These are phyloP conservation scores for Automeris io DNA, from an alignment of 2,888 invertebrate genomes.

Conservation along the genomic window DNA sequence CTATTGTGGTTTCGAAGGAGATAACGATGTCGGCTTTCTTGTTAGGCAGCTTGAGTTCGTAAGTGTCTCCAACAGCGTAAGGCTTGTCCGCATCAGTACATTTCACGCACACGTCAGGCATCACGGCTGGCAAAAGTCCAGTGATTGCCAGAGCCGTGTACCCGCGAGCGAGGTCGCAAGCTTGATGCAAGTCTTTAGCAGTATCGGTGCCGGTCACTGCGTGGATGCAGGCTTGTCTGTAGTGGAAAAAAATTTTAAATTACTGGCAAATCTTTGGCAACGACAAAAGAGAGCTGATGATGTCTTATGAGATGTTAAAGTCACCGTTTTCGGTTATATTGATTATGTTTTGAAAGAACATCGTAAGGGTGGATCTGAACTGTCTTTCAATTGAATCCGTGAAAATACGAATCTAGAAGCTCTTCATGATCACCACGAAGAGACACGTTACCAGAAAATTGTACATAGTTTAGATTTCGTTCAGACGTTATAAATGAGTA, in stretches of 20 bases:
- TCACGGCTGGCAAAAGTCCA: slow-evolving; percentile 74
- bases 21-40: slow-evolving; percentile 89
- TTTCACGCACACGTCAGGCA: slow-evolving; percentile 82
- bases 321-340: not conserved
- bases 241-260: no score
- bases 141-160: slow-evolving; percentile 81
- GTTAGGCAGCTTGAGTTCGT: slow-evolving; percentile 80
- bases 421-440: no score
- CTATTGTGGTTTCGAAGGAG: slow-evolving; percentile 80
- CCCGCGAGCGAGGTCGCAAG: slow-evolving; percentile 81
- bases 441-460: no score
- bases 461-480: no score
- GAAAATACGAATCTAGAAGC: no score
- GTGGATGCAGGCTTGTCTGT: slow-evolving; percentile 85
- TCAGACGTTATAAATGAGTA: no score
- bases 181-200: slow-evolving; percentile 66
- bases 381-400: no score
- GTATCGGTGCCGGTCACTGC: slow-evolving; percentile 57
- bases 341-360: no score
- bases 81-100: slow-evolving; percentile 66
- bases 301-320: not conserved
- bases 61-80: slow-evolving; percentile 75
- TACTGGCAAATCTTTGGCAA: no score
- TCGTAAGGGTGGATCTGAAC: no score
- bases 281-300: not conserved